Evolutionary conservation across 2,113 vertebrate species (phyloP).

Genomic region (Sardina pilchardus): DNA sequence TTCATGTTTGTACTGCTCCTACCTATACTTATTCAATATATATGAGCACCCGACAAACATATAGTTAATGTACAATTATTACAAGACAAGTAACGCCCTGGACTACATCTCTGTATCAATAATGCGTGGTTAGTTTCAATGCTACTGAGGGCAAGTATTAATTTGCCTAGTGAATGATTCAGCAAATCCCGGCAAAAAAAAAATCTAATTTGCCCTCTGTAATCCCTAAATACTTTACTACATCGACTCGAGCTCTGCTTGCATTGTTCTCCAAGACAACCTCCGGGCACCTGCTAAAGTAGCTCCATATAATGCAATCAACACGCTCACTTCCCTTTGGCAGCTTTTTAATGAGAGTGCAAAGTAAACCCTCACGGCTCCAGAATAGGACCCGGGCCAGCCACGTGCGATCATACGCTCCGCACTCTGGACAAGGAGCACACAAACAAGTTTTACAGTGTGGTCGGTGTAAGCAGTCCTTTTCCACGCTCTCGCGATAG

Average conservation of each 20-base stretch:
- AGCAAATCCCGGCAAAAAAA: not conserved
- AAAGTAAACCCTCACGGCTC: not conserved
- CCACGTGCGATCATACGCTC: not conserved
- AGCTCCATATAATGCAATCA: not conserved
- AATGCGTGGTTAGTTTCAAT: not conserved
- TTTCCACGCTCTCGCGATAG: not conserved
- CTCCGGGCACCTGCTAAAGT: not conserved
- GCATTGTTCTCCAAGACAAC: not conserved
- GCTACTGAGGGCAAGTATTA: not conserved
- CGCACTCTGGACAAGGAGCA: not conserved
- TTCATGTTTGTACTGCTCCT: not conserved
- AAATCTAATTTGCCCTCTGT: not conserved
- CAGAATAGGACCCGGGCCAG: not conserved
- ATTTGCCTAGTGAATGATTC: not conserved
- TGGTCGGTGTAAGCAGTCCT: not conserved
- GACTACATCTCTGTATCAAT: not conserved
- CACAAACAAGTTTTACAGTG: constrained; percentile 6
- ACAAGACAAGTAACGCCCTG: not conserved
- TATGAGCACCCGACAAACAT: not conserved
- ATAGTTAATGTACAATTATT: not conserved
- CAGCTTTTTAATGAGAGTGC: not conserved
- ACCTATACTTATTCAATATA: not conserved
- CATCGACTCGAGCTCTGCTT: not conserved
- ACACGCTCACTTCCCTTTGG: not conserved
- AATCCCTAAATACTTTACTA: not conserved